Base-by-base conservation (phyloP, 2,888 invertebrate species). In the Linnaemya vulpina region DNA sequence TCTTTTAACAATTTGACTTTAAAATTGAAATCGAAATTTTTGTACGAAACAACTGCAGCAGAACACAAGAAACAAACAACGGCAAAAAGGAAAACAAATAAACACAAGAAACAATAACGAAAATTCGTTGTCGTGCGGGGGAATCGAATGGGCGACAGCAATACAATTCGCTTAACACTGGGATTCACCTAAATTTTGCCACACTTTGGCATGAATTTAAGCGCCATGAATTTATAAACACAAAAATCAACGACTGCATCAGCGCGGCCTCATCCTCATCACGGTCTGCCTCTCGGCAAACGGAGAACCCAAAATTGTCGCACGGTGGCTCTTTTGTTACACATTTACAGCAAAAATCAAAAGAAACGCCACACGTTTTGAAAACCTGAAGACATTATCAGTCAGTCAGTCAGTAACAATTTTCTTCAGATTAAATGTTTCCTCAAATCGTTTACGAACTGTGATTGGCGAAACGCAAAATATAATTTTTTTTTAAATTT, bases 131-230 rank as follows among this genome's bases (percentile, higher is more conserved):
- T 53, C n/a, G 40, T 49, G n/a, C n/a, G 51, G 51, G 58, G 43
- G 51, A 15, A 9, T 35, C 20, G n/a, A 9, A 43, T 30, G n/a
- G 51, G 38, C 20, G 35, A 30, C 55, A 84, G 15, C 35, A 62
- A 20, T 15, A 68, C 15, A 74, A 71, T 51, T 71, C 20, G 46
- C 46, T 38, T 4, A 62, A 20, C 76, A 71, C 73, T 76, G 55
- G 65, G 79, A 78, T 74, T 83, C 83, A 80, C 86, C 81, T 80
- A 80, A 83, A 84, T 84, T 65, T 84, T 80, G 75, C 76, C 79
- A 79, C 84, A 86, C 71, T 84, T 83, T 84, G 79, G 84, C 79
- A 79, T 70, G 58, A 82, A 84, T 82, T 84, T 79, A 84, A 86
- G 84, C 82, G 82, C 76, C 78, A 80, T 80, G 53, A 46, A 84